Conservation (phyloP, 2,888 invertebrate genomes). For the Yponomeuta cagnagella region DNA sequence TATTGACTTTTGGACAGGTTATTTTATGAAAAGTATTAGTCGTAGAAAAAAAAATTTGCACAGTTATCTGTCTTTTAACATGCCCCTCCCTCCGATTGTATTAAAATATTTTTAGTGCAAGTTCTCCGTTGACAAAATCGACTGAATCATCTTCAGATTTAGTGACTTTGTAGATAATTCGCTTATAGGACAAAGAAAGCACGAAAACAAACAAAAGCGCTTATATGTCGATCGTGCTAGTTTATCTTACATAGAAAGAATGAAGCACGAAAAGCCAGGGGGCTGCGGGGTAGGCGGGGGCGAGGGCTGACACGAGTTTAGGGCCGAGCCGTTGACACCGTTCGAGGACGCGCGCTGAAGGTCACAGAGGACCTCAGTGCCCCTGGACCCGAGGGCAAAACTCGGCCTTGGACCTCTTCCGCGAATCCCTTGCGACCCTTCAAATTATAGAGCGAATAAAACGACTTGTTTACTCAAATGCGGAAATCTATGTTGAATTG, state of each 20-base stretch:
- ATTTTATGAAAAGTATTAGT: too few species aligned
- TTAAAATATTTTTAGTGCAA: too few species aligned
- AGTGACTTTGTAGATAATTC: not conserved
- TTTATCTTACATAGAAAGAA: not conserved
- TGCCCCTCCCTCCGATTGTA: too few species aligned
- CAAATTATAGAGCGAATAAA: not conserved
- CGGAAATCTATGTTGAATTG: too few species aligned
- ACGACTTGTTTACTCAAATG: not conserved
- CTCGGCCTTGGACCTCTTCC: conserved; percentile 18
- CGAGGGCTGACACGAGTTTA: conserved; percentile 6
- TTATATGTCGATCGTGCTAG: not conserved
- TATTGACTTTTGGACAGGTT: too few species aligned
- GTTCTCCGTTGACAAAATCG: too few species aligned
- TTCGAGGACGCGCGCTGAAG: conserved; percentile 62
- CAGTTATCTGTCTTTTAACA: too few species aligned
- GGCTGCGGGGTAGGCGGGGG: conserved; percentile 34
- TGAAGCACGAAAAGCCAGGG: conserved; percentile 26
- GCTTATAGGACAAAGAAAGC: not conserved
- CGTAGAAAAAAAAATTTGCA: too few species aligned
- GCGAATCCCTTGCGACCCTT: not conserved
- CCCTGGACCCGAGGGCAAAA: conserved; percentile 4
- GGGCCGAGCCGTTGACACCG: conserved; percentile 57
- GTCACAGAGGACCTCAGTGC: conserved; percentile 30
- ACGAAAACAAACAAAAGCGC: not conserved
- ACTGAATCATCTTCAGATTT: too few species aligned